phyloP scores from a whole-genome alignment of 2,113 vertebrate genomes.

The Mirounga angustirostris region DNA sequence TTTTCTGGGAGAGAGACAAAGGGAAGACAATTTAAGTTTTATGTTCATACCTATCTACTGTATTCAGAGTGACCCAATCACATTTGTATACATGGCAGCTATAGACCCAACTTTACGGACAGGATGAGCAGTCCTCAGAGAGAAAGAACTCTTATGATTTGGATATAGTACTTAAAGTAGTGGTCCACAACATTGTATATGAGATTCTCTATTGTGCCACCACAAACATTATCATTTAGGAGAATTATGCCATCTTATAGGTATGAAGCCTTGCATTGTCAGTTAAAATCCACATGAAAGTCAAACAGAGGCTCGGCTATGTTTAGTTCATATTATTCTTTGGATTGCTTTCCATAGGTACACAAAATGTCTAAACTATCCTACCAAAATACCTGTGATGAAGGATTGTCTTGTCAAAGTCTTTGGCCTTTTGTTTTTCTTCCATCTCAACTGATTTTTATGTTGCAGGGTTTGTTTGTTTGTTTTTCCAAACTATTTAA shows the following conservation, averaged over 20 bases:
- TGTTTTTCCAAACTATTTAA: not conserved
- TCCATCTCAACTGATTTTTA: not conserved
- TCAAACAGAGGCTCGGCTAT: not conserved
- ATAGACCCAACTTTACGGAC: not conserved
- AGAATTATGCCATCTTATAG: not conserved
- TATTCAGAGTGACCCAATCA: not conserved
- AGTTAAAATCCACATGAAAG: not conserved
- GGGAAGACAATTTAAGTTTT: not conserved
- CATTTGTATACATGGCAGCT: fast-evolving
- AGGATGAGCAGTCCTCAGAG: not conserved
- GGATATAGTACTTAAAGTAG: not conserved
- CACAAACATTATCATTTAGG: not conserved
- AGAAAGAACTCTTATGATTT: not conserved
- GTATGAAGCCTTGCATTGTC: not conserved
- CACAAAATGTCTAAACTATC: not conserved
- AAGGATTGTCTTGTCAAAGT: not conserved
- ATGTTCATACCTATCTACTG: not conserved
- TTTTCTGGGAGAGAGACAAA: not conserved
- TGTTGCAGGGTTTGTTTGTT: not conserved
- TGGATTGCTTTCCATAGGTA: not conserved
- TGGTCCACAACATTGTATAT: not conserved
- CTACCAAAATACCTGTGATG: not conserved
- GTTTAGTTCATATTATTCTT: not conserved
- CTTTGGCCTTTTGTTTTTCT: not conserved
- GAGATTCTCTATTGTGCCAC: not conserved